Percentiles rank a stretch among this genome's conserved stretches.
Conservation (phyloP, 2,797 vertebrate genomes). For the Percopsis omiscomaycus region DNA sequence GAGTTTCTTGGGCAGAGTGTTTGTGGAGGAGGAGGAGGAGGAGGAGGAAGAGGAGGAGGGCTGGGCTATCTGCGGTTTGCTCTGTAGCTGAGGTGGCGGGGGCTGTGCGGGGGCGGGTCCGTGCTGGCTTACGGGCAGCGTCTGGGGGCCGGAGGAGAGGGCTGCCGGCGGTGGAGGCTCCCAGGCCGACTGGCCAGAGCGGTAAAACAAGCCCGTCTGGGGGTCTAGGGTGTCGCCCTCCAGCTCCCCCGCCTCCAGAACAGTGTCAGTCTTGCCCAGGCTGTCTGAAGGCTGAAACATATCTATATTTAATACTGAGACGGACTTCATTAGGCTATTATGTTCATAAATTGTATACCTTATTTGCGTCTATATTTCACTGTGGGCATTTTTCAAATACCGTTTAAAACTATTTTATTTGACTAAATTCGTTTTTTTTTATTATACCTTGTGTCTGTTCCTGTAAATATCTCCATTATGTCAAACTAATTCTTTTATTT, state of each 20-base stretch:
- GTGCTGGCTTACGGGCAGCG: conserved; percentile 77
- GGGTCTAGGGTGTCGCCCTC: conserved; percentile 97
- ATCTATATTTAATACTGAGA: not conserved
- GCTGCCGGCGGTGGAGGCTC: conserved; percentile 73
- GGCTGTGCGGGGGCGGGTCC: conserved; percentile 34
- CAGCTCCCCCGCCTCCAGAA: conserved; percentile 88
- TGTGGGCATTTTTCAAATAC: no score
- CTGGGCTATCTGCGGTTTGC: conserved; percentile 79
- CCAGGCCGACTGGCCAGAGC: conserved; percentile 82
- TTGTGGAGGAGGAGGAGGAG: conserved; percentile 66
- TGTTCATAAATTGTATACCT: no score
- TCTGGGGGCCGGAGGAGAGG: conserved; percentile 75
- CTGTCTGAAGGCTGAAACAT: conserved; percentile 79
- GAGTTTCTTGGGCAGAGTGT: conserved; percentile 75
- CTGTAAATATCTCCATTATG: no score
- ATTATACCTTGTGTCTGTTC: no score
- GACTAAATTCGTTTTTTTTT: no score
- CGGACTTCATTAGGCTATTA: no score
- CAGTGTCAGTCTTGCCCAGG: conserved; percentile 80
- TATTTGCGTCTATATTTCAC: no score
- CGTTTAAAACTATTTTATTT: no score
- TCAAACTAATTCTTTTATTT: no score
- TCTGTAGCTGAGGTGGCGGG: conserved; percentile 63
- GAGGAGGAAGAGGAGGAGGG: conserved; percentile 76
- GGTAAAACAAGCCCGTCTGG: conserved; percentile 96